Evolutionary conservation across 2,797 vertebrate species (phyloP), one percentile per base, ranked within the genome.

Genomic region (Protosalanx chinensis): DNA sequence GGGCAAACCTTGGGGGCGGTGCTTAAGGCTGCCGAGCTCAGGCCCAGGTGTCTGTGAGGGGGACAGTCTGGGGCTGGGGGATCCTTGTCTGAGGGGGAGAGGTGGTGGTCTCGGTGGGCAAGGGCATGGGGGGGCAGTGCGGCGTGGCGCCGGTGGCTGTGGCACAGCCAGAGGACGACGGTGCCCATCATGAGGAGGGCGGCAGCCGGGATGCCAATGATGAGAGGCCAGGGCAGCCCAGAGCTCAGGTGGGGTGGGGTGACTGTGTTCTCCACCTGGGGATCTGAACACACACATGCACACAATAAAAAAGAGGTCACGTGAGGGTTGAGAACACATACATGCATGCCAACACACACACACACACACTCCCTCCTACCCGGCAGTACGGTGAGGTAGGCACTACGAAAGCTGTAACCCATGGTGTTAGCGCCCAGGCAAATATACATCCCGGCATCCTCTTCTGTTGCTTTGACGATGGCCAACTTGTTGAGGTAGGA

Each of bases 401-500:
- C 88, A 15, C 82, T 87, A 32, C 88, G 85, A 23, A 89, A 85
- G 58, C 81, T 89, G 79, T 88, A 87, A 51, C 88, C 88, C 86
- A 89, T 88, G 6, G 88, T 87, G 65, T 89, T 89, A 53, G 88
- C 88, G 0, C 88, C 88, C 12, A 89, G 79, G 66, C 88, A 89
- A 76, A 89, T 89, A 71, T 89, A 89, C 87, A 88, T 88, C 13
- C 88, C 88, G 4, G 84, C 87, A 8, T 89, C 87, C 41, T 88
- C 86, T 0, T 88, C 88, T 0, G 72, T 72, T 4, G 88, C 88
- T 67, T 85, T 85, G 58, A 85, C 53, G 2, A 89, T 87, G 53
- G 85, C 82, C 74, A 89, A 76, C 73, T 89, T 89, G 81, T 89
- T 89, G 61, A 89, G 86, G 74, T 89, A 88, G 4, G 88, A 88